Evolutionary conservation across 2,113 vertebrate species (phyloP).

Genomic region (Coracopsis vasa): DNA sequence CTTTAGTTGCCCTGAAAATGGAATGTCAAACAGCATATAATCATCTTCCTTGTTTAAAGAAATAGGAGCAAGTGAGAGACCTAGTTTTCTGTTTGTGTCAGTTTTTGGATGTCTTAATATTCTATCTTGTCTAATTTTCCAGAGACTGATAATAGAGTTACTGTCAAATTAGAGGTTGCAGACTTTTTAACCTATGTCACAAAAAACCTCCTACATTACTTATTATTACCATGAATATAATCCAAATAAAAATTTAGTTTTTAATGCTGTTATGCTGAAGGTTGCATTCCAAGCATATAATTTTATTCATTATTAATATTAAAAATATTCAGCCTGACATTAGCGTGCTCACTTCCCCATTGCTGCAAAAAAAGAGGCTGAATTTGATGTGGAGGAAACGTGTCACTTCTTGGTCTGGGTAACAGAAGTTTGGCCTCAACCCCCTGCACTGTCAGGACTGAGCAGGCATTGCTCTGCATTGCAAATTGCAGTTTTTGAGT

Average conservation of each 20-base stretch:
- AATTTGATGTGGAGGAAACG: not conserved
- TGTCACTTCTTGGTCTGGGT: not conserved
- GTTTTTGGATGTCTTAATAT: constrained; percentile 78
- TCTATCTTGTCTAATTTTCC: constrained; percentile 74
- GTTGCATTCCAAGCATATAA: constrained; percentile 64
- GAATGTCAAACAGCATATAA: constrained; percentile 73
- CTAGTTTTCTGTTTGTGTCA: constrained; percentile 75
- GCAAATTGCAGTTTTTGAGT: not conserved
- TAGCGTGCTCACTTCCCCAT: not conserved
- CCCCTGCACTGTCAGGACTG: not conserved
- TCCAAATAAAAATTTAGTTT: constrained; percentile 70
- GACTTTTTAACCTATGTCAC: constrained; percentile 74
- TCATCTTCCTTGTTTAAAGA: constrained; percentile 68
- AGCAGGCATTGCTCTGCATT: not conserved
- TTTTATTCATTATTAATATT: constrained; percentile 74
- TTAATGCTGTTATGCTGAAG: constrained; percentile 62
- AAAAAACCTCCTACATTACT: constrained; percentile 6
- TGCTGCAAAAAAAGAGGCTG: not conserved
- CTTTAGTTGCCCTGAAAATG: constrained; percentile 71
- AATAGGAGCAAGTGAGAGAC: constrained; percentile 63
- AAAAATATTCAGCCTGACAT: constrained; percentile 58
- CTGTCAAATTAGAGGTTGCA: constrained; percentile 75
- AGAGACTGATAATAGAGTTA: constrained; percentile 74
- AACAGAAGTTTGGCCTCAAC: not conserved
- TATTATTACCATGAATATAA: constrained; percentile 70